Percentiles rank a stretch among this genome's conserved stretches.
Conservation (phyloP, 1,140 invertebrate genomes). For the Gonatopus flavifemur region DNA sequence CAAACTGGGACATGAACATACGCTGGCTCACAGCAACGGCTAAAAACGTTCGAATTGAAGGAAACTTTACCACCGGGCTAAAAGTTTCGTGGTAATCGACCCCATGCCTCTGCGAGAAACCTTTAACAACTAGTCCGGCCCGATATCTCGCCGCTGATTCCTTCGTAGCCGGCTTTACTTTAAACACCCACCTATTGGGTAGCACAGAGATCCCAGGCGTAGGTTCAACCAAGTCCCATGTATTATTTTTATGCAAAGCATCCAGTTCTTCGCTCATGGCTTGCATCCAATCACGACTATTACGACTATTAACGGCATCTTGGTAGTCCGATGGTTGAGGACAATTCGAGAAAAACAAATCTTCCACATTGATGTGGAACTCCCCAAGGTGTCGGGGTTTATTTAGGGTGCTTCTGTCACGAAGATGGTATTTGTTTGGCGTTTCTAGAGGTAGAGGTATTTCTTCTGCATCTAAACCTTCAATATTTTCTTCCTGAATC, state of each 20-base stretch:
- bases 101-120: slow-evolving; percentile 24
- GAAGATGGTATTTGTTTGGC: too few species aligned
- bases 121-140: slow-evolving; percentile 48
- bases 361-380: too few species aligned
- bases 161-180: slow-evolving; percentile 26
- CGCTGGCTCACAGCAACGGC: slow-evolving; percentile 20
- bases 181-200: background rate
- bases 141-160: slow-evolving; percentile 38
- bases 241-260: slow-evolving; percentile 7
- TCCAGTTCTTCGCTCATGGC: slow-evolving; percentile 1
- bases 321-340: too few species aligned
- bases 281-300: slow-evolving; percentile 1
- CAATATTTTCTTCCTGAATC: too few species aligned
- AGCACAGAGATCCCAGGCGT: background rate
- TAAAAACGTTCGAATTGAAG: slow-evolving; percentile 29
- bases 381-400: too few species aligned
- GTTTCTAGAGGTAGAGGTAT: too few species aligned
- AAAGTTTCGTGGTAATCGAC: slow-evolving; percentile 34
- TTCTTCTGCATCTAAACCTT: too few species aligned
- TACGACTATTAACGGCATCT: too few species aligned
- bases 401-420: too few species aligned
- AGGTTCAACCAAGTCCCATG: background rate
- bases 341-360: too few species aligned
- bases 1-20: slow-evolving; percentile 43
- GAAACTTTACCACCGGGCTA: slow-evolving; percentile 34